Percentiles rank a stretch among this genome's conserved stretches.
Conservation (phyloP, 2,888 invertebrate genomes). For the Tetragnatha montana region DNA sequence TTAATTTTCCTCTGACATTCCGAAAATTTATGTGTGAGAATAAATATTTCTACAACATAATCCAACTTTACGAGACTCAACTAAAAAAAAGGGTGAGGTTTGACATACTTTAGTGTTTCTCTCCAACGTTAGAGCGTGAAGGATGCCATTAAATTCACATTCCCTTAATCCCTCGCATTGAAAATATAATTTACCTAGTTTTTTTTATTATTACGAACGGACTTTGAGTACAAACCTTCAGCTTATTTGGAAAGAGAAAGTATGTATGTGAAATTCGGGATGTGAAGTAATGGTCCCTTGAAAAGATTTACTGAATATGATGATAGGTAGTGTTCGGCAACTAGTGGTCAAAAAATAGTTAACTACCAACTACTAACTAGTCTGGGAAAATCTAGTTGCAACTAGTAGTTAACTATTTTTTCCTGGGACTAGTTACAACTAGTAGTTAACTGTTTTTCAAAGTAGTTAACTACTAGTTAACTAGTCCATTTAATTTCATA, state of each 20-base stretch:
- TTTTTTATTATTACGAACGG: neutral
- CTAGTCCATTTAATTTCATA: no score
- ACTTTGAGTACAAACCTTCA: neutral
- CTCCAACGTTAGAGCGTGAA: neutral
- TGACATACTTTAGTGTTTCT: neutral
- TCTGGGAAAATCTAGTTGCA: no score
- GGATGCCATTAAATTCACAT: neutral
- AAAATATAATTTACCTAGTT: neutral
- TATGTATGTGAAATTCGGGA: neutral
- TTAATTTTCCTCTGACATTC: no score
- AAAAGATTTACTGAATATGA: neutral
- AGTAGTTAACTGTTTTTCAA: no score
- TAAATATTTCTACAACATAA: neutral
- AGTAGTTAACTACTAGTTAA: no score
- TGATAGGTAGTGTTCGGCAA: no score
- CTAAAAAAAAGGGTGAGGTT: neutral
- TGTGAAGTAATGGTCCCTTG: neutral
- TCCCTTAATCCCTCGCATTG: neutral
- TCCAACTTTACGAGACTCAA: neutral
- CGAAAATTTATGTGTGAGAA: no score
- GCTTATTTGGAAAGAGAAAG: neutral
- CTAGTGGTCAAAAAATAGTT: no score
- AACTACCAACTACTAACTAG: no score
- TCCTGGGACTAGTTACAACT: no score
- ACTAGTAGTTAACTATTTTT: no score